These are phyloP conservation scores for Coptotermes formosanus DNA, from an alignment of 1,140 invertebrate genomes.

Conservation along the genomic window DNA sequence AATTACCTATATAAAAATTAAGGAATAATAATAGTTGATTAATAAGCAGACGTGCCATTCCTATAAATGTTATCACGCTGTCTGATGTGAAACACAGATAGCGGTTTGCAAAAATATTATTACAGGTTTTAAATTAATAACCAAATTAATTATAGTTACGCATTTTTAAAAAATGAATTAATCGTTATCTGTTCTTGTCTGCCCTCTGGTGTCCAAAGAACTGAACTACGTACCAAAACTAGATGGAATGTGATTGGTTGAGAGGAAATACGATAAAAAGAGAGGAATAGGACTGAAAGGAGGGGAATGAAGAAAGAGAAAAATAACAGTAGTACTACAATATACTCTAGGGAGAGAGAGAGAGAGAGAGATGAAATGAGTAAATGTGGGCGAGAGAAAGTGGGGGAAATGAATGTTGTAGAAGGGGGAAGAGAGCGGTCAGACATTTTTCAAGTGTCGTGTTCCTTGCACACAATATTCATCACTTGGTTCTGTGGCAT, in stretches of 20 bases:
- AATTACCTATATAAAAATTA: too few species aligned
- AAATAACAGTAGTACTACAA: slow-evolving; percentile 11
- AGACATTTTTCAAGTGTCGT: slow-evolving; percentile 32
- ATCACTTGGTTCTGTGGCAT: slow-evolving; percentile 28
- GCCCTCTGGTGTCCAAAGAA: slow-evolving; percentile 25
- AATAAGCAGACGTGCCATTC: too few species aligned
- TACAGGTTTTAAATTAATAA: neutral
- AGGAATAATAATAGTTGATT: too few species aligned
- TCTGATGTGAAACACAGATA: too few species aligned
- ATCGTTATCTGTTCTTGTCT: slow-evolving; percentile 21
- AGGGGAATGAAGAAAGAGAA: neutral
- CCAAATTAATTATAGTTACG: neutral
- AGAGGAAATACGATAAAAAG: slow-evolving; percentile 26
- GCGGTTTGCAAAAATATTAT: too few species aligned
- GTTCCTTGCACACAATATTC: slow-evolving; percentile 29
- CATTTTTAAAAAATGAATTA: neutral
- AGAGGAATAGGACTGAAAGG: neutral
- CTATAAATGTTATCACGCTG: too few species aligned
- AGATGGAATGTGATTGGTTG: slow-evolving; percentile 28
- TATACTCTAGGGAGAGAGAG: slow-evolving; percentile 3
- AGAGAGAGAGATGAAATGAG: neutral
- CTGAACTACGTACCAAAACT: slow-evolving; percentile 33
- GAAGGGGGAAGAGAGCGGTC: slow-evolving; percentile 15
- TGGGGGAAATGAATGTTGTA: slow-evolving; percentile 18
- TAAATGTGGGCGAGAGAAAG: neutral